Evolutionary conservation across 2,113 vertebrate genomes (phyloP).

Genomic region (Laticauda colubrina): DNA sequence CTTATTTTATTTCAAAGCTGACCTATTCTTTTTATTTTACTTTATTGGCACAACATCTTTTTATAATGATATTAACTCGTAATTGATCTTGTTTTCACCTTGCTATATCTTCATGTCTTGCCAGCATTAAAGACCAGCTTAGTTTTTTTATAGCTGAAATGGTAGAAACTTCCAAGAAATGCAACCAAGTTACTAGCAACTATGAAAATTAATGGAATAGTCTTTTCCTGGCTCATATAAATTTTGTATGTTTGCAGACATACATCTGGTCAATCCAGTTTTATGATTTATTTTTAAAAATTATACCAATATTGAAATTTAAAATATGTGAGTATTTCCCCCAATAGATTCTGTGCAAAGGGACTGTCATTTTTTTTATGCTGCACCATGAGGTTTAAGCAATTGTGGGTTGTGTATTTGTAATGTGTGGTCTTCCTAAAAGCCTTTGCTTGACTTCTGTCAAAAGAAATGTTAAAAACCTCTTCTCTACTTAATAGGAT

Average conservation of each 20-base stretch:
- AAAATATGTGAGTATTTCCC: not conserved
- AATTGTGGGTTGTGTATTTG: not conserved
- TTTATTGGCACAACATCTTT: slow-evolving; percentile 3
- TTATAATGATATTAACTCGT: not conserved
- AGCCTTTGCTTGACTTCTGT: not conserved
- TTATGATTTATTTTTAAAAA: not conserved
- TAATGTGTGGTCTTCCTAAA: not conserved
- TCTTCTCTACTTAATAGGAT: not conserved
- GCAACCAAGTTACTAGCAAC: not conserved
- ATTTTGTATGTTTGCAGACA: not conserved
- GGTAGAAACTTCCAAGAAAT: not conserved
- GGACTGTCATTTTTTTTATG: not conserved
- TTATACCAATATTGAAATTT: not conserved
- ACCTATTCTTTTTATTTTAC: slow-evolving; percentile 13
- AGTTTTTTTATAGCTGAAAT: not conserved
- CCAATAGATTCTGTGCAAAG: not conserved
- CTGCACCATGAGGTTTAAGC: not conserved
- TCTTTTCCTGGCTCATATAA: not conserved
- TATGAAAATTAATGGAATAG: not conserved
- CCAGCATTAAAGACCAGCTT: not conserved
- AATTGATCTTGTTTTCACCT: slow-evolving; percentile 32
- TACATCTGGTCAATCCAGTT: not conserved
- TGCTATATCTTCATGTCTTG: not conserved
- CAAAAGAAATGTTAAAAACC: not conserved
- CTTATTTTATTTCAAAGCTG: slow-evolving; percentile 3